A percentile compares a stretch with the other conserved stretches of the same genome.
These are phyloP conservation scores for Peromyscus aztecus DNA, from an alignment of 2,797 vertebrate genomes.

Conservation along the genomic window DNA sequence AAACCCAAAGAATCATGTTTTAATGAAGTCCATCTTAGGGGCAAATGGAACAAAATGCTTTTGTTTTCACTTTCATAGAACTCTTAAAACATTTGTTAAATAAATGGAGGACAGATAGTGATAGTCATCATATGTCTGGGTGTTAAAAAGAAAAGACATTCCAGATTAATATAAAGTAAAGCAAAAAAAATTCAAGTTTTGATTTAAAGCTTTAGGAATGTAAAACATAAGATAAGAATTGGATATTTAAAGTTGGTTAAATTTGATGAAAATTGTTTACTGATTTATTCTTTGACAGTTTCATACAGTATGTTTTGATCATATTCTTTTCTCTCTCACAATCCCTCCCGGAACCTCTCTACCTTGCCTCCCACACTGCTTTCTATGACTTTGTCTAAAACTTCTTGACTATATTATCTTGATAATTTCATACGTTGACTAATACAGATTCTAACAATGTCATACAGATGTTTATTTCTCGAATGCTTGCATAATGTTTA, in stretches of 20 bases:
- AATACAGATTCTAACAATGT: not conserved
- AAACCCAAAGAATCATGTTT: constrained; percentile 69
- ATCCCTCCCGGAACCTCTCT: not conserved
- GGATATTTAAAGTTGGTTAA: constrained; percentile 46
- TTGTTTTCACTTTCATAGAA: constrained; percentile 72
- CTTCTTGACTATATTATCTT: not conserved
- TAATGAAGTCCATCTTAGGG: constrained; percentile 78
- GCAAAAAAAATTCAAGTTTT: constrained; percentile 7
- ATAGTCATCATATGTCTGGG: constrained; percentile 25
- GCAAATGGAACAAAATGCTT: constrained; percentile 65
- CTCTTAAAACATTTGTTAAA: constrained; percentile 51
- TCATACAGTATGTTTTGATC: not conserved
- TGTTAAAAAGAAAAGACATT: constrained; percentile 24
- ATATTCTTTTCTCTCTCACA: not conserved
- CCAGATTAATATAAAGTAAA: not conserved
- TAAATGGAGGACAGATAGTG: constrained; percentile 16
- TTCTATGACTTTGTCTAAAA: constrained; percentile 36
- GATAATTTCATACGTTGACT: constrained; percentile 39
- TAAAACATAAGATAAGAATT: constrained; percentile 13
- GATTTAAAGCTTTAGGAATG: constrained; percentile 32
- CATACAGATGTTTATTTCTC: not conserved
- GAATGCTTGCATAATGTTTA: not conserved
- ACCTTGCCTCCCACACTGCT: not conserved
- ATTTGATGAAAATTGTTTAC: constrained; percentile 50
- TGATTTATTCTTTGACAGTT: not conserved